Percentiles rank a stretch among this genome's conserved stretches.
These are phyloP conservation scores for Saccostrea glomerata DNA, from an alignment of 1,140 invertebrate species.

Conservation along the genomic window DNA sequence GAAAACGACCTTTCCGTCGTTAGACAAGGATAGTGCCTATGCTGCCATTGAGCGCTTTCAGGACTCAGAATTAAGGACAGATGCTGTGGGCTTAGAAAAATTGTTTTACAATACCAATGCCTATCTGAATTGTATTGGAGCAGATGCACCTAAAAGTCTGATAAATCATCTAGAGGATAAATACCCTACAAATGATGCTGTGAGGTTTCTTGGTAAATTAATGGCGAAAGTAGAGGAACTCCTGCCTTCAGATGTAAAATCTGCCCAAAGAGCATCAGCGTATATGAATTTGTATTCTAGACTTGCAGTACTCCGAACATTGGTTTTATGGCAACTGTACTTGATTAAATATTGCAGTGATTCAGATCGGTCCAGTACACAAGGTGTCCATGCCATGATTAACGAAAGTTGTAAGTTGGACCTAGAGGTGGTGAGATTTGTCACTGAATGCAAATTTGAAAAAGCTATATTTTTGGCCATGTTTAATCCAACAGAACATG, in stretches of 20 bases:
- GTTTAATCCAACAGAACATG: background rate
- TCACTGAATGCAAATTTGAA: background rate
- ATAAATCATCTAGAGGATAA: background rate
- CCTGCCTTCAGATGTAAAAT: background rate
- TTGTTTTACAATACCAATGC: background rate
- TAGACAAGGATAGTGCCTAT: background rate
- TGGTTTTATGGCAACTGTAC: background rate
- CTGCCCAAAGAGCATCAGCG: background rate
- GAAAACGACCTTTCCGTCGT: background rate
- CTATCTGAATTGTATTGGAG: background rate
- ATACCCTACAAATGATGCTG: background rate
- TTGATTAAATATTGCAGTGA: background rate
- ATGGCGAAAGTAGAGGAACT: background rate
- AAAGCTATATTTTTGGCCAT: background rate
- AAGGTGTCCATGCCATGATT: background rate
- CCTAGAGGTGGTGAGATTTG: background rate
- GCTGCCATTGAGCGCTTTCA: background rate
- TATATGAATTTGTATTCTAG: background rate
- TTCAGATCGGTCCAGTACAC: background rate
- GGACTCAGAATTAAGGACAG: background rate
- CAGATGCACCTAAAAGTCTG: background rate
- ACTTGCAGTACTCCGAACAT: background rate
- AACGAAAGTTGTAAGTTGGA: background rate
- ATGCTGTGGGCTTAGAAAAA: background rate
- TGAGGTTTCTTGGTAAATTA: background rate